Evolutionary conservation across 2,888 invertebrate species (phyloP).

Genomic region (Cantharis rustica): DNA sequence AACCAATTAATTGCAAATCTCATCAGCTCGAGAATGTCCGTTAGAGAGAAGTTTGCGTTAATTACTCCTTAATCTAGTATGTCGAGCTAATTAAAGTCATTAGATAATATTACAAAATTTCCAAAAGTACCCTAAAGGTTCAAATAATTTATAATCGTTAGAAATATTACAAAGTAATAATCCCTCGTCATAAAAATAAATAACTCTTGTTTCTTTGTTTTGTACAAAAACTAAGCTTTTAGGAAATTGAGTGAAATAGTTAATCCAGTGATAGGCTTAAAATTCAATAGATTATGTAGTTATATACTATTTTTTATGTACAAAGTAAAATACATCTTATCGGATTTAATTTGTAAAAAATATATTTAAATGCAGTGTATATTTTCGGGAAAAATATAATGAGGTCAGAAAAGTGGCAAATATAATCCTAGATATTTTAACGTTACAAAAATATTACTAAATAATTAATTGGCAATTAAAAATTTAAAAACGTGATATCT

Average conservation of each 20-base stretch:
- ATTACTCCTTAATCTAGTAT: conserved; percentile 39
- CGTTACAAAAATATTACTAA: no score
- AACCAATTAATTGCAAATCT: conserved; percentile 25
- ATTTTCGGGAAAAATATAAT: no score
- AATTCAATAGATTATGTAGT: no score
- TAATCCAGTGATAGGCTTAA: neutral
- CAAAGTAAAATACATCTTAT: no score
- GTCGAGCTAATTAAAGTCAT: conserved; percentile 41
- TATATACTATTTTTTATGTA: no score
- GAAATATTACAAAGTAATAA: neutral
- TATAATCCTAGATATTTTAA: no score
- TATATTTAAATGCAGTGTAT: no score
- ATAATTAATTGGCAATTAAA: no score
- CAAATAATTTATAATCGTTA: conserved; percentile 13
- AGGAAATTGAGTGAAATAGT: neutral
- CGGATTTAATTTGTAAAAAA: no score
- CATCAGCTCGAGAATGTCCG: conserved; percentile 19
- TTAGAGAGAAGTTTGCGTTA: conserved; percentile 23
- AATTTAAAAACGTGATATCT: no score
- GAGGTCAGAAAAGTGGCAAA: no score
- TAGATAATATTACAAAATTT: conserved; percentile 37
- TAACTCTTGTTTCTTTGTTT: neutral
- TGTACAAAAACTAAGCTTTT: neutral
- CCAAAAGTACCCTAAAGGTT: conserved; percentile 27
- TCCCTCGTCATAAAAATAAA: neutral